phyloP scores from a whole-genome alignment of 1,140 invertebrate species.

The Anastatus disparis region DNA sequence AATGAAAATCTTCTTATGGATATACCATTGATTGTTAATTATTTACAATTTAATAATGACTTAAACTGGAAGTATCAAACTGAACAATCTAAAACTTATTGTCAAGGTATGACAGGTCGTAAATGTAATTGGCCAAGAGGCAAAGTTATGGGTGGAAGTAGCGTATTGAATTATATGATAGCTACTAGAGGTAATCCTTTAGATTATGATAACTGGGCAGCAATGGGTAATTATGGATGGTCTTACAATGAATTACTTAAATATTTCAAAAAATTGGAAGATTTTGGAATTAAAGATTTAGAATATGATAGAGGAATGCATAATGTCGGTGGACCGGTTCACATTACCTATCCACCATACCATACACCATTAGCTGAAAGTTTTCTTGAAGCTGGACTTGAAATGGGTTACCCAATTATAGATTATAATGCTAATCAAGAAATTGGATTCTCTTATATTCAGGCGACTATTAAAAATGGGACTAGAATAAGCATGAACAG shows the following conservation, averaged over 20 bases:
- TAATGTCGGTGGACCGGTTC: conserved; percentile 54
- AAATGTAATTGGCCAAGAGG: conserved; percentile 76
- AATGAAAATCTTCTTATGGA: conserved; percentile 82
- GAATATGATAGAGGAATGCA: conserved; percentile 46
- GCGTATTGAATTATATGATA: conserved; percentile 85
- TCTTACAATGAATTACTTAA: conserved; percentile 70
- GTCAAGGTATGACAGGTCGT: conserved; percentile 65
- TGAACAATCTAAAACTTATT: conserved; percentile 69
- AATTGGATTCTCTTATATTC: conserved; percentile 66
- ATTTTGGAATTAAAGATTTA: conserved; percentile 53
- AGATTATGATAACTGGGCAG: conserved; percentile 76
- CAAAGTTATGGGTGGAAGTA: conserved; percentile 81
- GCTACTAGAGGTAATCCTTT: conserved; percentile 77
- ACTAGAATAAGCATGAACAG: conserved; percentile 73
- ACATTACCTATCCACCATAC: conserved; percentile 67
- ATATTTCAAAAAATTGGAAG: conserved; percentile 68
- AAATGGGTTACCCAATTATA: conserved; percentile 61
- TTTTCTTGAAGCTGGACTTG: conserved; percentile 57
- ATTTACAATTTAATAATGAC: conserved; percentile 70
- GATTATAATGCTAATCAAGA: conserved; percentile 61
- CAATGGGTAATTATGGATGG: conserved; percentile 69
- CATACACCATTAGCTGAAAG: conserved; percentile 57
- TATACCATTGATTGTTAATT: conserved; percentile 73
- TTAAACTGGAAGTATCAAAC: conserved; percentile 73
- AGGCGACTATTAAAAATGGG: conserved; percentile 68